Conservation (phyloP, 37 sponge, comb jelly and placozoan species). For the Diacarnus erythraeanus region DNA sequence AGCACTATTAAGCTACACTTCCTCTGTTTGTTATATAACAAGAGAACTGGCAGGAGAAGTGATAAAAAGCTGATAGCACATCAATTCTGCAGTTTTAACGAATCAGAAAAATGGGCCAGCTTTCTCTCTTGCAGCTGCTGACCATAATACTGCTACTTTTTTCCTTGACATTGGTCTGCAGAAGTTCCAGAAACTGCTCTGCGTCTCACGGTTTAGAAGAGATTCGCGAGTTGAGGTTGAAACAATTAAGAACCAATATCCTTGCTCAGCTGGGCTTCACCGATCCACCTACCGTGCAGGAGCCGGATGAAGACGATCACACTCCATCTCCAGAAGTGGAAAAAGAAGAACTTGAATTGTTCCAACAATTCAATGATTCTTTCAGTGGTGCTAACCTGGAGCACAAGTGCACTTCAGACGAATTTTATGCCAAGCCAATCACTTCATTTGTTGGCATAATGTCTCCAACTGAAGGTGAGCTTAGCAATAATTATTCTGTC, state of each 20-base stretch:
- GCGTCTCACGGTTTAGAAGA: background rate
- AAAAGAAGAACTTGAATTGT: conserved; percentile 12
- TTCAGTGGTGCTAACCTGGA: background rate
- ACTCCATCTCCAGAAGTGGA: background rate
- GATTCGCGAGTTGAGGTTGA: conserved; percentile 22
- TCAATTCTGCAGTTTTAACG: too few species aligned
- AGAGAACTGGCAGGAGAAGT: too few species aligned
- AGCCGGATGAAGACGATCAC: background rate
- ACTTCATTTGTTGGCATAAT: conserved; percentile 42
- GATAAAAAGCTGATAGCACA: too few species aligned
- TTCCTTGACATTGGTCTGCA: too few species aligned
- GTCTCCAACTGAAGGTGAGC: conserved; percentile 9
- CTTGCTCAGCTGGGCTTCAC: conserved; percentile 52
- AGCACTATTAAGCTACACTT: too few species aligned
- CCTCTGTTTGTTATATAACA: too few species aligned
- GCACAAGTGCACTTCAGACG: conserved; percentile 27
- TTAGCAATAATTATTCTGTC: too few species aligned
- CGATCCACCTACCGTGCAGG: background rate
- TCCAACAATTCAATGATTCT: background rate
- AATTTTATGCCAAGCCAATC: conserved; percentile 54
- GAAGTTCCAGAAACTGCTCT: background rate
- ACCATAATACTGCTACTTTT: too few species aligned
- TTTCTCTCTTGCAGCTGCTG: background rate
- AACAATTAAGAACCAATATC: conserved; percentile 28
- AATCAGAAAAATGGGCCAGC: too few species aligned